These are phyloP conservation scores for Sciurus vulgaris DNA, from an alignment of 2,797 vertebrate genomes.

Conservation along the genomic window DNA sequence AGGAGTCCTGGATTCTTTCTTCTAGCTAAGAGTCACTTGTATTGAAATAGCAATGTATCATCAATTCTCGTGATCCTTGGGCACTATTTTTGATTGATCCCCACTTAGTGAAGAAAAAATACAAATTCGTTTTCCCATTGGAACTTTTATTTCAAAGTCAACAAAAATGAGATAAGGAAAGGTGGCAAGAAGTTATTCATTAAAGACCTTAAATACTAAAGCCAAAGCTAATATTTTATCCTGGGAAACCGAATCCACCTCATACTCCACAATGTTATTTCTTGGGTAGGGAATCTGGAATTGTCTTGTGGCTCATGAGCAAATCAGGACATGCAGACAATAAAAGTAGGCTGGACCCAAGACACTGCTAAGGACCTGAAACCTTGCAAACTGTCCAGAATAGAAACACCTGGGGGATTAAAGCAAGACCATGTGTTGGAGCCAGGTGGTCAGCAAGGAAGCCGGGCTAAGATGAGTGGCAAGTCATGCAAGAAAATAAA, in stretches of 20 bases:
- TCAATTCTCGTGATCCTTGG: not conserved
- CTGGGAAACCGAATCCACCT: slow-evolving; percentile 15
- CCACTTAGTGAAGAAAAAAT: not conserved
- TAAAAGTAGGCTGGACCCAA: not conserved
- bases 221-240: slow-evolving; percentile 9
- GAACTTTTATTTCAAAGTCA: slow-evolving; percentile 56
- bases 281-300: not conserved
- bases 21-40: not conserved
- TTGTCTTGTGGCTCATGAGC: not conserved
- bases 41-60: not conserved
- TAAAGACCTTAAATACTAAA: slow-evolving; percentile 6
- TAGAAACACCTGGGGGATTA: not conserved
- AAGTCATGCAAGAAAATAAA: not conserved
- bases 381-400: not conserved
- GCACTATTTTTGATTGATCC: not conserved
- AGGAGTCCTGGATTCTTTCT: not conserved
- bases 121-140: slow-evolving; percentile 19
- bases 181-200: not conserved
- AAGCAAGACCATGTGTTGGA: not conserved
- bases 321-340: not conserved
- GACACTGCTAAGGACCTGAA: not conserved
- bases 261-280: not conserved
- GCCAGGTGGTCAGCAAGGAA: not conserved
- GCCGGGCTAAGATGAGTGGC: not conserved
- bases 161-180: not conserved